Conservation (phyloP, 2,797 vertebrate genomes). For the Peromyscus eremicus region DNA sequence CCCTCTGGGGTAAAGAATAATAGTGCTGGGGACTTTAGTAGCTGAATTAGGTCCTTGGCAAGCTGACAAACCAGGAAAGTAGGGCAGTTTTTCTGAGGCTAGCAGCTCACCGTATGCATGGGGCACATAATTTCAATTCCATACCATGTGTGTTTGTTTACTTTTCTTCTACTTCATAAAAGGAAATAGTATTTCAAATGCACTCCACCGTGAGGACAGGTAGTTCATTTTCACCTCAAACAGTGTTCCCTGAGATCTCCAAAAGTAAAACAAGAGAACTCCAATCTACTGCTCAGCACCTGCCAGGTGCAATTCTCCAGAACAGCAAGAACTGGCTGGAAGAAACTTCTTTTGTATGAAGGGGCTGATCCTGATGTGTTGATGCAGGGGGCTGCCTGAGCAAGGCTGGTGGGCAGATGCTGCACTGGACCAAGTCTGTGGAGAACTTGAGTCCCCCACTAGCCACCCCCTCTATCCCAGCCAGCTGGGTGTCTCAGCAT, state of each 20-base stretch:
- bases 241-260: conserved; percentile 43
- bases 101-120: background rate
- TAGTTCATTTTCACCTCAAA: conserved; percentile 72
- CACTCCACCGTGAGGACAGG: conserved; percentile 6
- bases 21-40: background rate
- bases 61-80: background rate
- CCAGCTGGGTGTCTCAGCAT: background rate
- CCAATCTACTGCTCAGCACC: background rate
- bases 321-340: conserved; percentile 58
- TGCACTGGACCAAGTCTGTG: rapidly evolving
- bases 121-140: conserved; percentile 44
- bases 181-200: conserved; percentile 65
- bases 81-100: background rate
- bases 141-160: conserved; percentile 41
- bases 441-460: background rate
- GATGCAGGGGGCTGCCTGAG: background rate
- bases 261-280: conserved; percentile 54
- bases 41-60: background rate
- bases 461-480: background rate
- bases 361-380: background rate
- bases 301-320: conserved; percentile 49
- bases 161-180: conserved; percentile 33
- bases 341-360: background rate
- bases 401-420: background rate
- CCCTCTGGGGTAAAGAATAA: background rate